These are phyloP conservation scores for Typhlichthys eigenmanni DNA, from an alignment of 2,797 vertebrate species.

Conservation along the genomic window DNA sequence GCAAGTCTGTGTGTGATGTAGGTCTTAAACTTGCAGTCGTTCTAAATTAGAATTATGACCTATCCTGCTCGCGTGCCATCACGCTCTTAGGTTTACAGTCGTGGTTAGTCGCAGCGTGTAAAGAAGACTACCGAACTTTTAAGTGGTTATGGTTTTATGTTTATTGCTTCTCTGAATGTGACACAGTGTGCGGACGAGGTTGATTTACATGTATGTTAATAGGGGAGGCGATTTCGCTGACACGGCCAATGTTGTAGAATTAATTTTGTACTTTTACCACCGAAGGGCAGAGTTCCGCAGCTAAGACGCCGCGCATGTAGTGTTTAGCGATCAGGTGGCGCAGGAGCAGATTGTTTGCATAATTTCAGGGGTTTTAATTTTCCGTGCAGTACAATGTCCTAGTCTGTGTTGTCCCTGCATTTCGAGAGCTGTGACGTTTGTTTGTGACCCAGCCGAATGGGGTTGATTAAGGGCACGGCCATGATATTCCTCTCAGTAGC, in stretches of 20 bases:
- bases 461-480: conserved; percentile 32
- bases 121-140: conserved; percentile 23
- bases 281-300: conserved; percentile 39
- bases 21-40: conserved; percentile 3
- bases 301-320: conserved; percentile 7
- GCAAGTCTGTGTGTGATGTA: neutral
- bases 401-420: conserved; percentile 58
- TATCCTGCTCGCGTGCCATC: conserved; percentile 1
- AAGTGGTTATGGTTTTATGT: conserved; percentile 29
- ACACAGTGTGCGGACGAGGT: conserved; percentile 23
- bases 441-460: conserved; percentile 37
- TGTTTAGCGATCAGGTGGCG: conserved; percentile 5
- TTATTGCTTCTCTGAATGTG: conserved; percentile 52
- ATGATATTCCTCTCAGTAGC: conserved; percentile 54
- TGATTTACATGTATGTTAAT: conserved; percentile 30
- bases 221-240: conserved; percentile 8
- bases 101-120: neutral
- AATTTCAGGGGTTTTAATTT: conserved; percentile 64
- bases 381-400: conserved; percentile 59
- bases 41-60: neutral
- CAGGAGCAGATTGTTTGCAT: neutral
- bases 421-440: conserved; percentile 55
- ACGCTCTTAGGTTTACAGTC: conserved; percentile 2
- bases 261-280: conserved; percentile 3
- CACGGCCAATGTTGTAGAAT: neutral